A percentile compares a stretch with the other conserved stretches of the same genome.
These are phyloP conservation scores for Lordiphosa collinella DNA, from an alignment of 1,140 invertebrate genomes.

Conservation along the genomic window DNA sequence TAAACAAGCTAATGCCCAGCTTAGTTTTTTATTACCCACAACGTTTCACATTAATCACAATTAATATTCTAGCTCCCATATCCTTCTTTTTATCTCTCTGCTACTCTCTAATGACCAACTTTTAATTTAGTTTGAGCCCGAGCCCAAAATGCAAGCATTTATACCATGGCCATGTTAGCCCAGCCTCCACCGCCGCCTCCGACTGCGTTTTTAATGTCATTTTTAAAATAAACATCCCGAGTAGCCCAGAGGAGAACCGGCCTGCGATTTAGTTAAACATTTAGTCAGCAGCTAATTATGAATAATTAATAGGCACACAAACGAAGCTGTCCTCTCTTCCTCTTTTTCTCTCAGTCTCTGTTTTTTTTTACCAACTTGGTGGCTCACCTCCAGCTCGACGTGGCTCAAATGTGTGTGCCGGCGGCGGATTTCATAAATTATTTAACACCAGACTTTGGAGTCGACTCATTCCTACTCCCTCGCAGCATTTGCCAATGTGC, in stretches of 20 bases:
- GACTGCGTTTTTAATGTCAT: constrained; percentile 27
- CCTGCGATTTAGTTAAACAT: constrained; percentile 64
- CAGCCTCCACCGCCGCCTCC: constrained; percentile 13
- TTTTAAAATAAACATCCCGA: constrained; percentile 39
- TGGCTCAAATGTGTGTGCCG: constrained; percentile 37
- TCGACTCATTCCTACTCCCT: neutral
- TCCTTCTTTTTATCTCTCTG: neutral
- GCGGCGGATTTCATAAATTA: constrained; percentile 49
- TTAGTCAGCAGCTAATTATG: constrained; percentile 65
- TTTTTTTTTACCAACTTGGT: neutral
- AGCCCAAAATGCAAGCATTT: constrained; percentile 28
- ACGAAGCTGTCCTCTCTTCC: constrained; percentile 7
- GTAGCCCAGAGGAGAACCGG: constrained; percentile 13
- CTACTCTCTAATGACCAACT: constrained; percentile 40
- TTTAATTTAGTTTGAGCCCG: constrained; percentile 38
- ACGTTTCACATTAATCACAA: constrained; percentile 48
- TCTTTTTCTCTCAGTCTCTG: neutral
- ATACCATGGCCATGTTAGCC: constrained; percentile 6
- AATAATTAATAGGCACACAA: constrained; percentile 58
- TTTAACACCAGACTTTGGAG: constrained; percentile 39
- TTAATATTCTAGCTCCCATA: constrained; percentile 24
- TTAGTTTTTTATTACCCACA: neutral
- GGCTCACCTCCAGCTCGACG: constrained; percentile 29
- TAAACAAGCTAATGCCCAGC: no score
- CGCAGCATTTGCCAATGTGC: constrained; percentile 18